A percentile compares a stretch with the other conserved stretches of the same genome.
Evolutionary conservation across 2,888 invertebrate species (phyloP).

Genomic region (Drosophila anomalipes): DNA sequence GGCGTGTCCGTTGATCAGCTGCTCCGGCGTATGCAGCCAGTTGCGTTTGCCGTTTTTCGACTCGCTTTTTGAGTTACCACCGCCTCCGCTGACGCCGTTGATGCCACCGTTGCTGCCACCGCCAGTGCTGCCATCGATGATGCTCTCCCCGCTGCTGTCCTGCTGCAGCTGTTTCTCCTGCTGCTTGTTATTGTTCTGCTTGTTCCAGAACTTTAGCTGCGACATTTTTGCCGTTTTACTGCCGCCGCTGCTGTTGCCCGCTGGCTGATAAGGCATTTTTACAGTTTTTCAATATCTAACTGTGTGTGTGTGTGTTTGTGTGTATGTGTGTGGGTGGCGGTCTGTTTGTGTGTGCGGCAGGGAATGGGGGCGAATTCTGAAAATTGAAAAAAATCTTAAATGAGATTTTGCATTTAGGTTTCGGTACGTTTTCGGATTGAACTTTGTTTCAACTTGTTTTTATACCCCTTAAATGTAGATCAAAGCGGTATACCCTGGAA

Average conservation of each 20-base stretch:
- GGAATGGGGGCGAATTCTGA: slow-evolving; percentile 19
- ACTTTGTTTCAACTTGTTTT: slow-evolving; percentile 23
- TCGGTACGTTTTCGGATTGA: neutral
- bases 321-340: neutral
- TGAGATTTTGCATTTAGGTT: slow-evolving; percentile 23
- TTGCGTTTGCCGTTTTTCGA: slow-evolving; percentile 87
- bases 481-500: neutral
- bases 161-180: slow-evolving; percentile 67
- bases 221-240: slow-evolving; percentile 86
- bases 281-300: slow-evolving; percentile 15
- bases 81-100: slow-evolving; percentile 84
- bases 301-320: neutral
- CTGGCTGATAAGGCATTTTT: slow-evolving; percentile 73
- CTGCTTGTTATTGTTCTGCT: slow-evolving; percentile 86
- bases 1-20: slow-evolving; percentile 96
- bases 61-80: slow-evolving; percentile 83
- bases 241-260: slow-evolving; percentile 59
- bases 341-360: neutral
- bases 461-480: neutral
- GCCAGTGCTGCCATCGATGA: slow-evolving; percentile 84
- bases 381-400: slow-evolving; percentile 17
- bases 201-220: slow-evolving; percentile 89
- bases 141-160: slow-evolving; percentile 83
- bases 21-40: slow-evolving; percentile 98
- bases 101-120: slow-evolving; percentile 85